phyloP scores from a whole-genome alignment of 2,113 vertebrate species.

The Vulpes lagopus region DNA sequence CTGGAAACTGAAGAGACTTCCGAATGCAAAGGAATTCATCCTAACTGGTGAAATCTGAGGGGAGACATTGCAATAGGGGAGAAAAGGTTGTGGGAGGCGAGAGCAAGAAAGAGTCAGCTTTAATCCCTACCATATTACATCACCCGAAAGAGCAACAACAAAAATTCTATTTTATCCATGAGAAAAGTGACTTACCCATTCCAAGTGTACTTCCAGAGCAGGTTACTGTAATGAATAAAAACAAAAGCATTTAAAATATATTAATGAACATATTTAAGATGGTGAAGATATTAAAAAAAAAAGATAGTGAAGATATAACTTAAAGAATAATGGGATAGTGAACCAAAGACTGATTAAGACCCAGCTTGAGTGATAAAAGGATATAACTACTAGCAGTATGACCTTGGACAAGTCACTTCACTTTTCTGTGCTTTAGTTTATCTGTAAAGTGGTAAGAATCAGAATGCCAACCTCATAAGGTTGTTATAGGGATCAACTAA shows the following conservation, averaged over 20 bases:
- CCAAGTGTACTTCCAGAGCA: slow-evolving; percentile 93
- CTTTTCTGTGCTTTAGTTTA: not conserved
- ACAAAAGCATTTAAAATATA: slow-evolving; percentile 60
- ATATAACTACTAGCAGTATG: not conserved
- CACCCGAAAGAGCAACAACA: not conserved
- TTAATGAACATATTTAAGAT: not conserved
- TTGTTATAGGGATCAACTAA: not conserved
- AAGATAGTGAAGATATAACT: not conserved
- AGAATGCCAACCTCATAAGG: not conserved
- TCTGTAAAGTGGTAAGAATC: slow-evolving; percentile 9
- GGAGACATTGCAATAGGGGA: not conserved
- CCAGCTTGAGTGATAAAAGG: not conserved
- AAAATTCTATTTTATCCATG: not conserved
- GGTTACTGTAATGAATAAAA: slow-evolving; percentile 90
- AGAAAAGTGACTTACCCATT: slow-evolving; percentile 89
- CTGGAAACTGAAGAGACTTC: slow-evolving; percentile 13
- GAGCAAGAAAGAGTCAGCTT: not conserved
- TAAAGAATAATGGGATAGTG: not conserved
- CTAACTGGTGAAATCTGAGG: not conserved
- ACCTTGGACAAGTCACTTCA: not conserved
- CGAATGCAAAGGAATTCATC: not conserved
- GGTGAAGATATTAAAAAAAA: not conserved
- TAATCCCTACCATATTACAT: not conserved
- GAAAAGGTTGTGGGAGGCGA: not conserved
- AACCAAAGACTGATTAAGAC: slow-evolving; percentile 23